phyloP scores from a whole-genome alignment of 1,140 invertebrate species.

The Wasmannia auropunctata region DNA sequence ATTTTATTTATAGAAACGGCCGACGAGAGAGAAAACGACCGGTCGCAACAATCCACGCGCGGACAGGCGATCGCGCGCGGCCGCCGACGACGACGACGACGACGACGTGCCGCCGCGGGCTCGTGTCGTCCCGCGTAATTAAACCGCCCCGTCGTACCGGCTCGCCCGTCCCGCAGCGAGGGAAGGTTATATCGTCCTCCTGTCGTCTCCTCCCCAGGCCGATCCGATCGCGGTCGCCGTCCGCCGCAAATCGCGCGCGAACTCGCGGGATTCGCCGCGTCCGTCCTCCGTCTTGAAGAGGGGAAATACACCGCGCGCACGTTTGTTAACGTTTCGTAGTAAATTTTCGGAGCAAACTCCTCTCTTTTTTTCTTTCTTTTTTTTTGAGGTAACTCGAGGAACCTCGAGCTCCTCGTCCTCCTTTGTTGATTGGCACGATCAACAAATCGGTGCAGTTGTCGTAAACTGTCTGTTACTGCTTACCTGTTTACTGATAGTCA shows the following conservation, averaged over 20 bases:
- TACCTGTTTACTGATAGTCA: not conserved
- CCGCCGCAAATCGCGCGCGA: not conserved
- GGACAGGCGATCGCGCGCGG: slow-evolving; percentile 1
- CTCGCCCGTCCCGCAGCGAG: slow-evolving; percentile 33
- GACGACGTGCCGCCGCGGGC: not conserved
- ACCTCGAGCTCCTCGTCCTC: not conserved
- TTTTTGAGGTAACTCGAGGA: not conserved
- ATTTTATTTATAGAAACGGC: slow-evolving; percentile 74
- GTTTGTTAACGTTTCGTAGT: not conserved
- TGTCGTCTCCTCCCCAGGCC: not conserved
- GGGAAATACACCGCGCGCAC: not conserved
- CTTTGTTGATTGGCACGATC: not conserved
- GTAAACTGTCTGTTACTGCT: too few species aligned
- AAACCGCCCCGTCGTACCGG: slow-evolving; percentile 8
- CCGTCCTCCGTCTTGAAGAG: not conserved
- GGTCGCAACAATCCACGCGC: not conserved
- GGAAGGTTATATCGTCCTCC: slow-evolving; percentile 24
- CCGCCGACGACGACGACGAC: too few species aligned
- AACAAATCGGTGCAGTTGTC: not conserved
- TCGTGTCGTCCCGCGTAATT: not conserved
- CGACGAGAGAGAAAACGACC: not conserved
- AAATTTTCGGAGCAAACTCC: not conserved
- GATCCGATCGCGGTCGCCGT: not conserved
- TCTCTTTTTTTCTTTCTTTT: not conserved
- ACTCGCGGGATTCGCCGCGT: too few species aligned